A percentile compares a stretch with the other conserved stretches of the same genome.
Evolutionary conservation across 2,888 invertebrate genomes (phyloP).

Genomic region (Amaurobius ferox): DNA sequence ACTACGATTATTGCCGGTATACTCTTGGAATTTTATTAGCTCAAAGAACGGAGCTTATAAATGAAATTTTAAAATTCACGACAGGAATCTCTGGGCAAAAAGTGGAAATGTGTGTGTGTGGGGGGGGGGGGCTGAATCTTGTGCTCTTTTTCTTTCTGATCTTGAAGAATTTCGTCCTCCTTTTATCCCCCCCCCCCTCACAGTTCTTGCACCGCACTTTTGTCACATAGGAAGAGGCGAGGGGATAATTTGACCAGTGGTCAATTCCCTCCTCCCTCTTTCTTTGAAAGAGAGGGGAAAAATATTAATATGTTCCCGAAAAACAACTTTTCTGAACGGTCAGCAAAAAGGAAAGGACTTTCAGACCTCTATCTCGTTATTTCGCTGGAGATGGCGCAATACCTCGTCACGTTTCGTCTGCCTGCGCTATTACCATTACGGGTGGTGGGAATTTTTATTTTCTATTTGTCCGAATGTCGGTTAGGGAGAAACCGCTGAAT

Average conservation of each 20-base stretch:
- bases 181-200: slow-evolving; percentile 16
- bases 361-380: slow-evolving; percentile 64
- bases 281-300: slow-evolving; percentile 1
- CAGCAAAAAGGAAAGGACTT: slow-evolving; percentile 65
- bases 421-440: background rate
- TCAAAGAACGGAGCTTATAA: no score
- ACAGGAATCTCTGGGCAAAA: no score
- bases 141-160: slow-evolving; percentile 19
- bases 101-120: background rate
- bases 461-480: background rate
- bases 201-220: slow-evolving; percentile 68
- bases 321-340: slow-evolving; percentile 72
- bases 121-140: background rate
- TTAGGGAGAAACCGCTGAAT: background rate
- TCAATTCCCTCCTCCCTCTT: slow-evolving; percentile 31
- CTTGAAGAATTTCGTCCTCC: slow-evolving; percentile 37
- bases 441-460: background rate
- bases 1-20: no score
- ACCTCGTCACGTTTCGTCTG: slow-evolving; percentile 62
- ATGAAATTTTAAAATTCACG: no score
- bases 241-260: slow-evolving; percentile 60
- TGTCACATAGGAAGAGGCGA: slow-evolving; percentile 54
- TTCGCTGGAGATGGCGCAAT: slow-evolving; percentile 69
- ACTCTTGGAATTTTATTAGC: no score
- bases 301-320: slow-evolving; percentile 65